Evolutionary conservation across 2,888 invertebrate genomes (phyloP).

Genomic region (Clistopyga incitator): DNA sequence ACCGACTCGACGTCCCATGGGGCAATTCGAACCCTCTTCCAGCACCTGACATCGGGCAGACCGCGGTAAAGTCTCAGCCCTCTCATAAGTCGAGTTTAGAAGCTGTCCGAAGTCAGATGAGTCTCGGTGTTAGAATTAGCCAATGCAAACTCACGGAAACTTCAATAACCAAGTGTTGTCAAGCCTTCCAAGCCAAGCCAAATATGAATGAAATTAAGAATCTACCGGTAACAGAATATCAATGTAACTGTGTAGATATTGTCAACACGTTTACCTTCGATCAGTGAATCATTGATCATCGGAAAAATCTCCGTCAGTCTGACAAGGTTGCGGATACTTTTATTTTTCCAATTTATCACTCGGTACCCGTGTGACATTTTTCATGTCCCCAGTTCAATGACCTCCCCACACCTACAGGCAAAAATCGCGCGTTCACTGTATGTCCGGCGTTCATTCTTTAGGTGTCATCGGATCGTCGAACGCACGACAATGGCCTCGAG

Average conservation of each 20-base stretch:
- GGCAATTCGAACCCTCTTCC: too few relatives aligned
- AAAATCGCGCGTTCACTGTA: conserved; percentile 7
- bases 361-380: neutral
- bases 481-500: conserved; percentile 51
- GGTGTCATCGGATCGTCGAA: conserved; percentile 47
- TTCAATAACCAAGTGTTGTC: too few relatives aligned
- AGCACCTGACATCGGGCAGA: too few relatives aligned
- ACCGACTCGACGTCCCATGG: too few relatives aligned
- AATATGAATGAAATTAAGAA: too few relatives aligned
- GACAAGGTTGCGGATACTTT: neutral
- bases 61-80: too few relatives aligned
- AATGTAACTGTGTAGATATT: neutral
- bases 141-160: too few relatives aligned
- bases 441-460: conserved; percentile 25
- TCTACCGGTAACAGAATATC: too few relatives aligned
- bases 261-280: neutral
- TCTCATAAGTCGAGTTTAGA: too few relatives aligned
- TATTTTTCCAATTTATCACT: neutral
- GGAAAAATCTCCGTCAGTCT: neutral
- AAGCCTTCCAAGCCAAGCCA: too few relatives aligned
- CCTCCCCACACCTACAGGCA: neutral
- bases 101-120: too few relatives aligned
- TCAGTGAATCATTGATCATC: neutral
- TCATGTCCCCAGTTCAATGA: neutral
- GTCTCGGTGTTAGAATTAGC: too few relatives aligned